Conservation (phyloP, 2,797 vertebrate species). For the Mus minutoides region DNA sequence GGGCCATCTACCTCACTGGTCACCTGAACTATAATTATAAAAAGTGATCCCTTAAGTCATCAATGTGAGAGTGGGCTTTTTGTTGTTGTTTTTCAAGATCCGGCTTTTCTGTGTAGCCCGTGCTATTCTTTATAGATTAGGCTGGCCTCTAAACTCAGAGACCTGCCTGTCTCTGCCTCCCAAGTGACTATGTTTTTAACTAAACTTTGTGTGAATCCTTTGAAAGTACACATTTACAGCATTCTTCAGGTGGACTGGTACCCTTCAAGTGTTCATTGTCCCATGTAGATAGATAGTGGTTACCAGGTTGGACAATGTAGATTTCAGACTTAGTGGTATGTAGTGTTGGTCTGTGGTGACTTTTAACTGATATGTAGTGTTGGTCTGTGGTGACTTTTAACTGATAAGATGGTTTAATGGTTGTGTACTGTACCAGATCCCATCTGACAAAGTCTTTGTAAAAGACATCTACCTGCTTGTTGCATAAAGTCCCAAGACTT, state of each 20-base stretch:
- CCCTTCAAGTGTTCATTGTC: neutral
- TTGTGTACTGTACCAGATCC: neutral
- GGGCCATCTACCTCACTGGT: neutral
- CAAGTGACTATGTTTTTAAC: neutral
- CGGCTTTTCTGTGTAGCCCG: neutral
- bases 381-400: neutral
- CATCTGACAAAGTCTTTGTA: neutral
- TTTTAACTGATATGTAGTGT: neutral
- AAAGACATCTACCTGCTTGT: conserved; percentile 1
- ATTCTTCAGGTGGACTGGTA: neutral
- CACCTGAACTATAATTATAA: neutral
- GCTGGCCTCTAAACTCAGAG: neutral
- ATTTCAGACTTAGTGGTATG: neutral
- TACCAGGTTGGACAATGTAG: neutral
- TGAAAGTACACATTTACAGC: neutral
- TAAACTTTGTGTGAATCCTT: neutral
- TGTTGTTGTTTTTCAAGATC: neutral
- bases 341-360: neutral
- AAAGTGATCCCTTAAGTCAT: neutral
- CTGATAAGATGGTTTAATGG: neutral
- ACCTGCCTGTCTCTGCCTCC: neutral
- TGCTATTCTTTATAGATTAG: neutral
- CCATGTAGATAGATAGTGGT: neutral
- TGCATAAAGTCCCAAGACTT: neutral
- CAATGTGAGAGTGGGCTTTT: neutral